Evolutionary conservation across 2,113 vertebrate species (phyloP).

Genomic region (Gymnocephalus cernua): DNA sequence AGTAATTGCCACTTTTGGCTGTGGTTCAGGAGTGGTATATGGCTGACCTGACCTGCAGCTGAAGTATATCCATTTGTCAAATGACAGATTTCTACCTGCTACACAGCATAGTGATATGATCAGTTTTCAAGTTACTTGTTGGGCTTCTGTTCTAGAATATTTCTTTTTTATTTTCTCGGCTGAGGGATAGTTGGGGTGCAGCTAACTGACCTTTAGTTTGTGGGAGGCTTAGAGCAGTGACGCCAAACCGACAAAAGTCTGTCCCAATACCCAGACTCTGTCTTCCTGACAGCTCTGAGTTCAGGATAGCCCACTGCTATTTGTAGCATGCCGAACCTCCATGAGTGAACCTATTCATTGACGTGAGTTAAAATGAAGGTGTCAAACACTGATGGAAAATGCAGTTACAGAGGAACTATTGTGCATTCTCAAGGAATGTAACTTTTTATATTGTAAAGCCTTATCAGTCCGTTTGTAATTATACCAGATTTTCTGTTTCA

Average conservation of each 20-base stretch:
- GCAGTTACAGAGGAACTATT: not conserved
- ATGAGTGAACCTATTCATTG: not conserved
- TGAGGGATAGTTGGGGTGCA: slow-evolving; percentile 23
- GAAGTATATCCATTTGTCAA: slow-evolving; percentile 3
- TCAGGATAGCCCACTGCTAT: not conserved
- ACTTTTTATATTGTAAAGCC: not conserved
- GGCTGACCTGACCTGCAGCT: slow-evolving; percentile 38
- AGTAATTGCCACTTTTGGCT: slow-evolving; percentile 38
- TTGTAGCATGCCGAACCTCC: slow-evolving; percentile 2
- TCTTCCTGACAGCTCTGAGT: slow-evolving; percentile 32
- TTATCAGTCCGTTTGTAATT: not conserved
- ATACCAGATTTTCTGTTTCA: not conserved
- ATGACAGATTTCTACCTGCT: slow-evolving; percentile 22
- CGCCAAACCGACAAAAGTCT: slow-evolving; percentile 14
- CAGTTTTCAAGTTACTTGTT: not conserved
- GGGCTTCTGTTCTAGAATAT: slow-evolving; percentile 3
- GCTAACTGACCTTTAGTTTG: slow-evolving; percentile 46
- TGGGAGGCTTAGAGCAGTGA: slow-evolving; percentile 31
- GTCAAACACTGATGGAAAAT: not conserved
- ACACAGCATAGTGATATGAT: not conserved
- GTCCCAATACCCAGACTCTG: slow-evolving; percentile 13
- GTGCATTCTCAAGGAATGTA: not conserved
- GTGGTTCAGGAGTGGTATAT: not conserved
- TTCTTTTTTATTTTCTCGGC: not conserved
- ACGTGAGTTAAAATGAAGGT: not conserved